Conservation (phyloP, 2,888 invertebrate species). For the Arctia plantaginis region DNA sequence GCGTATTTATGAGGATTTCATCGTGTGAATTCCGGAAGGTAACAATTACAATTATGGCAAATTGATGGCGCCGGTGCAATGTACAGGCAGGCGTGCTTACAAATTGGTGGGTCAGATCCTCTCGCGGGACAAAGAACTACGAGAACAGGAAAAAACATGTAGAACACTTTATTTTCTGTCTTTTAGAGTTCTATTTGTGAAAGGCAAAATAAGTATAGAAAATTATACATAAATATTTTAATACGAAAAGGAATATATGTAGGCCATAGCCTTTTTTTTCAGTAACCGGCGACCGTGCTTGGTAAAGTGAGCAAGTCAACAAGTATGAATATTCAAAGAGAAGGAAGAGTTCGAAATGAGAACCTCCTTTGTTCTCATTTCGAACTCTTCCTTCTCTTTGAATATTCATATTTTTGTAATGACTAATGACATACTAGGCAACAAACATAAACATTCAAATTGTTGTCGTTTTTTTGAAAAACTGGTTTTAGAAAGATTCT, state of each 20-base stretch:
- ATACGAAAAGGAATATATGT: background rate
- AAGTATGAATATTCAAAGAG: too few species aligned
- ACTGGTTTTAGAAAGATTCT: too few species aligned
- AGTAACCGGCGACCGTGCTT: background rate
- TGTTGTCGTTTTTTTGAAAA: background rate
- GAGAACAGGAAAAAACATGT: background rate
- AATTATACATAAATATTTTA: background rate
- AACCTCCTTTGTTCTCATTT: too few species aligned
- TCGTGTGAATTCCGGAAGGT: conserved; percentile 27
- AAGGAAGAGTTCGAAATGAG: too few species aligned
- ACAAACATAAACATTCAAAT: too few species aligned
- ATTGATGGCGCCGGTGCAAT: conserved; percentile 35
- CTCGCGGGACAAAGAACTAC: conserved; percentile 20
- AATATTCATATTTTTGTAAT: background rate
- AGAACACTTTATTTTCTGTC: background rate
- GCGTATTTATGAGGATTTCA: conserved; percentile 14
- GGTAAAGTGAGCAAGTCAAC: background rate
- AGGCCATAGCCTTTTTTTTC: background rate
- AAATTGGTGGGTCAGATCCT: conserved; percentile 48
- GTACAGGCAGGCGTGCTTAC: conserved; percentile 48
- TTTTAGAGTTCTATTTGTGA: background rate
- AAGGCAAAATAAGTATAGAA: background rate
- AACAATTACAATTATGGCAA: conserved; percentile 36
- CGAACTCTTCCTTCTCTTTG: too few species aligned
- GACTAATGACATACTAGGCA: too few species aligned